Evolutionary conservation across 2,888 invertebrate species (phyloP), one percentile per base, ranked within the genome.

Genomic region (Cataglyphis cursor): DNA sequence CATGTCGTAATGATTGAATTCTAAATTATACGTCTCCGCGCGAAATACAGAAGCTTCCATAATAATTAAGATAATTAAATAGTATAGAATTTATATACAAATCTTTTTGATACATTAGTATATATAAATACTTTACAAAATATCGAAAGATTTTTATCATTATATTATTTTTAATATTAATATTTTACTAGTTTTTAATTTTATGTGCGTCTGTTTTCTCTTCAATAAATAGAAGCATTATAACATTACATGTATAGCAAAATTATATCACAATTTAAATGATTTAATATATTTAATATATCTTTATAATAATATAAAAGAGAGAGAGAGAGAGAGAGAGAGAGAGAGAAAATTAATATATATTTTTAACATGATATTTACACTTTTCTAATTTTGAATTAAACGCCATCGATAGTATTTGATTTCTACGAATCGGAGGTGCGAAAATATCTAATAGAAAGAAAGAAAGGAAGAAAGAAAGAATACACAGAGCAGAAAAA

Each of bases 401-500:
- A 12, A 12, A 8, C 28, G 10, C 9, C 12, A 5, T 1, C 28
- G n/a, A 31, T 51, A 21, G 5, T n/a, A 28, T 64, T 35, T 64
- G 64, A 75, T 66, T 44, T 65, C 18, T 64, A 38, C 3, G 18
- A 51, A 5, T 62, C 31, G 5, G 31, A 65, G 24, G 18, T 35
- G 3, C 15, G 41, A 48, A 44, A 48, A 70, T 35, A 35, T 9
- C 18, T 12, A 48, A n/a, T 21, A n/a, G 31, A 38, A 41, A 12
- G 51, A 28, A 70, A 61, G 38, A 72, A 57, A 54, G 21, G 9
- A 54, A 54, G 10, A 21, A 57, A 21, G 48, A 65, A 54, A 21
- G 28, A 62, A 48, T 18, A 48, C 48, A 51, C 2, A n/a, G 12
- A 82, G 57, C 41, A 41, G 70, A 66, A 75, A 84, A 82, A 82